phyloP scores from a whole-genome alignment of 1,140 invertebrate genomes.

The Tachypleus tridentatus region DNA sequence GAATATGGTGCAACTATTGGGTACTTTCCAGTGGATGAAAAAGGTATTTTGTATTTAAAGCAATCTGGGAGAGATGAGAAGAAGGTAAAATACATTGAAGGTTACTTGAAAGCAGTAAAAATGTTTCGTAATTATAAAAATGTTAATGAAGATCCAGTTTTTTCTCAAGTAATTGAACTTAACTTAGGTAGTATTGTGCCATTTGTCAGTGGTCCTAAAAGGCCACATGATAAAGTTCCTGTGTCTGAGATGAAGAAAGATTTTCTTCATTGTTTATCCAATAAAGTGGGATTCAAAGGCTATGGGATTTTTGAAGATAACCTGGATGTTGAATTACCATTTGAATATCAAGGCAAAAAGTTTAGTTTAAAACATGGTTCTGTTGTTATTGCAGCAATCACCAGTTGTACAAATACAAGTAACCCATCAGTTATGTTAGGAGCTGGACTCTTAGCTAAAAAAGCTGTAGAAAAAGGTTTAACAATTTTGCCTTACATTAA shows the following conservation, averaged over 20 bases:
- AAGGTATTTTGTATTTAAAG: conserved; percentile 36
- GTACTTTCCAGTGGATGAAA: conserved; percentile 40
- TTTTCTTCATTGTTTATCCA: conserved; percentile 70
- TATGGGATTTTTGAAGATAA: conserved; percentile 65
- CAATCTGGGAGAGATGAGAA: conserved; percentile 34
- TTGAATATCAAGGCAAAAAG: conserved; percentile 19
- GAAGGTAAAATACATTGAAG: conserved; percentile 31
- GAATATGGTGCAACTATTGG: conserved; percentile 43
- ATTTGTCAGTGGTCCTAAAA: conserved; percentile 88
- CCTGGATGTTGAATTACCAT: conserved; percentile 30
- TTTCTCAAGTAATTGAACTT: conserved; percentile 71
- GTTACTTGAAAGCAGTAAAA: conserved; percentile 34
- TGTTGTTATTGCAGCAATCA: conserved; percentile 44
- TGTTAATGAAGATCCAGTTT: conserved; percentile 64
- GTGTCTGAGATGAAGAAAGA: conserved; percentile 80
- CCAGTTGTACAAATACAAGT: conserved; percentile 45
- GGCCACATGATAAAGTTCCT: conserved; percentile 87
- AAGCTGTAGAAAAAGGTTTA: conserved; percentile 39
- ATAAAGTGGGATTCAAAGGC: conserved; percentile 89
- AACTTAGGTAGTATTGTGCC: conserved; percentile 81
- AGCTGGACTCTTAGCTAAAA: conserved; percentile 39
- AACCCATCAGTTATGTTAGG: conserved; percentile 45
- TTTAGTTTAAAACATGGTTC: conserved; percentile 30
- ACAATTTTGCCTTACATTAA: conserved; percentile 41
- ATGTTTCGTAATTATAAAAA: conserved; percentile 56